Percentiles rank a stretch among this genome's conserved stretches.
These are phyloP conservation scores for Lanistes nyassanus DNA, from an alignment of 1,140 invertebrate species.

Conservation along the genomic window DNA sequence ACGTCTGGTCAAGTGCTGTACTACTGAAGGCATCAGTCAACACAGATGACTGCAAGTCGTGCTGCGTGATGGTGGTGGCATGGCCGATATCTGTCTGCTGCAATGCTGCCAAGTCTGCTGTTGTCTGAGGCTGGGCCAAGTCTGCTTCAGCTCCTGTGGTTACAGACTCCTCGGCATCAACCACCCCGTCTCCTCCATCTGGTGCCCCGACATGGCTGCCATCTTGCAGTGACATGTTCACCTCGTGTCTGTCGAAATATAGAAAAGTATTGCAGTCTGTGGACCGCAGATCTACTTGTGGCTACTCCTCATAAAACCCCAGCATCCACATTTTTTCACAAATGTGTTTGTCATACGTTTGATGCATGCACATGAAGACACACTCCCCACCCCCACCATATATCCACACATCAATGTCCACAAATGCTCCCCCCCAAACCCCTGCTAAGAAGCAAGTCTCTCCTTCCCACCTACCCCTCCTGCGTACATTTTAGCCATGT, in stretches of 20 bases:
- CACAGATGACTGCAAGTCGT: constrained; percentile 44
- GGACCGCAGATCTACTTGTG: no score
- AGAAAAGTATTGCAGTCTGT: no score
- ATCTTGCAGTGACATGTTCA: constrained; percentile 63
- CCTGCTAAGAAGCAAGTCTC: no score
- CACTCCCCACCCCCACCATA: neutral
- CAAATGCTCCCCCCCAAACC: neutral
- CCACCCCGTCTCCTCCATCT: constrained; percentile 31
- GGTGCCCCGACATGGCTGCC: constrained; percentile 30
- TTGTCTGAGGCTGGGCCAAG: constrained; percentile 31
- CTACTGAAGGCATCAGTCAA: constrained; percentile 44
- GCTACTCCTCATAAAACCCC: neutral
- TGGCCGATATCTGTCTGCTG: constrained; percentile 40
- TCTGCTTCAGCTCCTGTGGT: constrained; percentile 30
- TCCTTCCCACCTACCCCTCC: no score
- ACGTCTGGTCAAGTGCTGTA: constrained; percentile 39
- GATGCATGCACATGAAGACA: neutral
- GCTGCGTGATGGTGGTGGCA: constrained; percentile 40
- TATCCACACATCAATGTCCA: neutral
- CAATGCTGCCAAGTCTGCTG: constrained; percentile 37
- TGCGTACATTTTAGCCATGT: no score
- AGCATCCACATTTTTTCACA: neutral
- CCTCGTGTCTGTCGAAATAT: constrained; percentile 68
- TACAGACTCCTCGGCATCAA: constrained; percentile 42
- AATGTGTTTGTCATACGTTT: neutral